Conservation (phyloP, 2,797 vertebrate species). For the Amblyopsis hoosieri region DNA sequence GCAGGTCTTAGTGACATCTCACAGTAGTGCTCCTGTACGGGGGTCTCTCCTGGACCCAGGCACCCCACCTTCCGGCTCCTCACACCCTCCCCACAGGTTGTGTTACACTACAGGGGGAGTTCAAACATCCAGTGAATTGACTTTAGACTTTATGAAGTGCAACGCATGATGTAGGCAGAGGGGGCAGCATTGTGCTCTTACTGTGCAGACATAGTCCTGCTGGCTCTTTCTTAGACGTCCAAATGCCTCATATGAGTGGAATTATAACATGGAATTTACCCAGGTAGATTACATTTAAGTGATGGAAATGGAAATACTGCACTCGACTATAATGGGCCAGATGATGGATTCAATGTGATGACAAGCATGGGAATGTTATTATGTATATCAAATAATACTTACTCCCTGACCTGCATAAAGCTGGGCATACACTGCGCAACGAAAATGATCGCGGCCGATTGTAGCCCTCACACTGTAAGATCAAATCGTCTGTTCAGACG, state of each 20-base stretch:
- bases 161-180: slow-evolving; percentile 34
- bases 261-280: neutral
- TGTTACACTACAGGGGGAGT: slow-evolving; percentile 78
- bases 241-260: neutral
- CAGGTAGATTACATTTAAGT: neutral
- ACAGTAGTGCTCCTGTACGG: slow-evolving; percentile 83
- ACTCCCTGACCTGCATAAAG: no score
- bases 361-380: slow-evolving; percentile 19
- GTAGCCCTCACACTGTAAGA: no score
- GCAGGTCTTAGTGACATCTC: slow-evolving; percentile 72
- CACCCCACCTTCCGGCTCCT: slow-evolving; percentile 79
- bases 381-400: slow-evolving; percentile 1
- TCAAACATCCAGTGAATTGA: neutral
- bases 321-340: no score
- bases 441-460: no score
- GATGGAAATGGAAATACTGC: no score
- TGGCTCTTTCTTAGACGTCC: slow-evolving; percentile 10
- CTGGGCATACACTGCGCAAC: no score
- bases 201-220: slow-evolving; percentile 14
- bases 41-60: slow-evolving; percentile 60
- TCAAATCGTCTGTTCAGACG: no score
- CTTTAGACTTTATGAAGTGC: neutral
- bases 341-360: neutral
- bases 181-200: slow-evolving; percentile 59
- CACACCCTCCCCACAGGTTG: slow-evolving; percentile 77